Conservation (phyloP, 2,888 invertebrate genomes). For the Dorcus parallelipipedus region DNA sequence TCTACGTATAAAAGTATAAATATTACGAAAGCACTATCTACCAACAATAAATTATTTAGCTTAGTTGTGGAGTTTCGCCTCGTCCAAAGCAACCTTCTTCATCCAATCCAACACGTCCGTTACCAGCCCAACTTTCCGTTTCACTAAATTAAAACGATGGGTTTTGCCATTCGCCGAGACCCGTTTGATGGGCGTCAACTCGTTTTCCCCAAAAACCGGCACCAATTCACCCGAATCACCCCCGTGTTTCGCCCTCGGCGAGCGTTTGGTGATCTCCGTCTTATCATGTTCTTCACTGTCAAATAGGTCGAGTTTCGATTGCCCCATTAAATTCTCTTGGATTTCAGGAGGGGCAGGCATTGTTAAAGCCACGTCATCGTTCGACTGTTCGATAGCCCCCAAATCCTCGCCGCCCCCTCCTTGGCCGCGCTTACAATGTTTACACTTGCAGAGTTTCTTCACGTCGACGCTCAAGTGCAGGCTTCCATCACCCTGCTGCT, state of each 20-base stretch:
- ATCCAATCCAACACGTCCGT: conserved; percentile 25
- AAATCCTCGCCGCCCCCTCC: not conserved
- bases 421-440: conserved; percentile 14
- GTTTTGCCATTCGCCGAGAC: not conserved
- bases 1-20: too few species aligned
- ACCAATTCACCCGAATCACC: not conserved
- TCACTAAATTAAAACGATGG: not conserved
- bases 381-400: not conserved
- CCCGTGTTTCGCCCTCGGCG: not conserved
- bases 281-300: not conserved
- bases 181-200: not conserved
- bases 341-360: not conserved
- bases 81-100: conserved; percentile 21
- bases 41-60: too few species aligned
- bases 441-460: conserved; percentile 41
- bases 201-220: not conserved
- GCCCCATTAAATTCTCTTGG: not conserved
- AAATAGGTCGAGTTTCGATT: not conserved
- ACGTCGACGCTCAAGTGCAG: conserved; percentile 43
- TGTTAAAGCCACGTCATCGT: not conserved
- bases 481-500: conserved; percentile 37
- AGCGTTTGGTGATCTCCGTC: conserved; percentile 1
- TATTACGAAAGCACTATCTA: too few species aligned
- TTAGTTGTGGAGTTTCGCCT: not conserved
- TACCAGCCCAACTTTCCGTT: conserved; percentile 16